Percentiles rank a stretch among this genome's conserved stretches.
phyloP scores from a whole-genome alignment of 2,113 vertebrate species.

The Pseudopodoces humilis region DNA sequence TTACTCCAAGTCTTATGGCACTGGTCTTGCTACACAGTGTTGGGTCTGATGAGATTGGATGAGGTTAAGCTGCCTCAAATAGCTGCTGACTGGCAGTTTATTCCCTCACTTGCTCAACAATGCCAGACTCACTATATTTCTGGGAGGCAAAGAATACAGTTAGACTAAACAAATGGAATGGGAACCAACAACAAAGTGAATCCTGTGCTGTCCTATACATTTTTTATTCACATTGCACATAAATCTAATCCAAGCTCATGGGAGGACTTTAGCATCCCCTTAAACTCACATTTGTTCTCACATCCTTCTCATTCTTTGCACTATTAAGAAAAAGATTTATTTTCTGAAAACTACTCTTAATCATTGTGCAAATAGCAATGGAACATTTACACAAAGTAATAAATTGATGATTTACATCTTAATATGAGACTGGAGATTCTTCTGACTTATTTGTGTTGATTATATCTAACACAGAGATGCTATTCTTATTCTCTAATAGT shows the following conservation, averaged over 20 bases:
- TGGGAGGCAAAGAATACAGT: constrained; percentile 33
- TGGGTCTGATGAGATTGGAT: constrained; percentile 23
- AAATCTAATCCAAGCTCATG: constrained; percentile 47
- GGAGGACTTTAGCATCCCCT: constrained; percentile 41
- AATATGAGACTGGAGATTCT: not conserved
- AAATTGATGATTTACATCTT: constrained; percentile 36
- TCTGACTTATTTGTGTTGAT: constrained; percentile 29
- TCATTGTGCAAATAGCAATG: constrained; percentile 50
- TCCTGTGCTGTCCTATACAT: constrained; percentile 14
- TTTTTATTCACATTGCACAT: constrained; percentile 54
- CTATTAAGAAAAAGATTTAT: constrained; percentile 57
- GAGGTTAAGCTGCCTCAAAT: constrained; percentile 37
- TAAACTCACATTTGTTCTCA: constrained; percentile 44
- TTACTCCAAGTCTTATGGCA: not conserved
- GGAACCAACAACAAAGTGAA: constrained; percentile 36
- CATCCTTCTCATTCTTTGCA: constrained; percentile 38
- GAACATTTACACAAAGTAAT: constrained; percentile 43
- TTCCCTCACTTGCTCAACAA: not conserved
- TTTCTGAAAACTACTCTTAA: constrained; percentile 47
- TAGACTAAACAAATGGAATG: constrained; percentile 45
- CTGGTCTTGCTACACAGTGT: not conserved
- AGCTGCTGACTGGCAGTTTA: constrained; percentile 44
- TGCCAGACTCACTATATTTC: constrained; percentile 23
- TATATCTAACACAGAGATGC: not conserved
- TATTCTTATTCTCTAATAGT: not conserved